Evolutionary conservation across 2,888 invertebrate species (phyloP).

Genomic region (Hydropsyche betteni): DNA sequence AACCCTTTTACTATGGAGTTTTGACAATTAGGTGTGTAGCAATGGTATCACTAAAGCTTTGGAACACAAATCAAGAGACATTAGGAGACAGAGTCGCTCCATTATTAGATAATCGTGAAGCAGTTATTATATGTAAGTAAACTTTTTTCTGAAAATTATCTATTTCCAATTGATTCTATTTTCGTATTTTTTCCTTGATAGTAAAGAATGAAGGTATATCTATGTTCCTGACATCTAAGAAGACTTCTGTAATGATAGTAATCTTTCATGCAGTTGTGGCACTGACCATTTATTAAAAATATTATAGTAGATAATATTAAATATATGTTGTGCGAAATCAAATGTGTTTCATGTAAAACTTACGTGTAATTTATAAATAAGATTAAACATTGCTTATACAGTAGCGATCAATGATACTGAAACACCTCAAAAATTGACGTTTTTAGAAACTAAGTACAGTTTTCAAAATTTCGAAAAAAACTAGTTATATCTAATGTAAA

Average conservation of each 20-base stretch:
- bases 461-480: too few relatives aligned
- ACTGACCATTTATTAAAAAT: too few relatives aligned
- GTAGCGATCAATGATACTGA: too few relatives aligned
- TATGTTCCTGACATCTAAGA: background rate
- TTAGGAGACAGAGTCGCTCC: slow-evolving; percentile 66
- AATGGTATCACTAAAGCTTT: slow-evolving; percentile 68
- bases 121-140: slow-evolving; percentile 68
- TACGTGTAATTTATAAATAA: slow-evolving; percentile 1
- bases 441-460: too few relatives aligned
- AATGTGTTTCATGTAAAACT: background rate
- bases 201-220: slow-evolving; percentile 17
- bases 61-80: slow-evolving; percentile 69
- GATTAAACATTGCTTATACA: background rate
- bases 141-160: background rate
- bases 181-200: slow-evolving; percentile 3
- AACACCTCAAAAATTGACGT: too few relatives aligned
- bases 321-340: background rate
- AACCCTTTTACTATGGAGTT: slow-evolving; percentile 68
- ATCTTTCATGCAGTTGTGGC: too few relatives aligned
- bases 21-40: slow-evolving; percentile 72
- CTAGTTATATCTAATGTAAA: too few relatives aligned
- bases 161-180: background rate
- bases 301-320: slow-evolving; percentile 1
- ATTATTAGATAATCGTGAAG: slow-evolving; percentile 70
- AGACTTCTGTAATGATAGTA: background rate